phyloP scores from a whole-genome alignment of 2,113 vertebrate species.

The Connochaetes taurinus region DNA sequence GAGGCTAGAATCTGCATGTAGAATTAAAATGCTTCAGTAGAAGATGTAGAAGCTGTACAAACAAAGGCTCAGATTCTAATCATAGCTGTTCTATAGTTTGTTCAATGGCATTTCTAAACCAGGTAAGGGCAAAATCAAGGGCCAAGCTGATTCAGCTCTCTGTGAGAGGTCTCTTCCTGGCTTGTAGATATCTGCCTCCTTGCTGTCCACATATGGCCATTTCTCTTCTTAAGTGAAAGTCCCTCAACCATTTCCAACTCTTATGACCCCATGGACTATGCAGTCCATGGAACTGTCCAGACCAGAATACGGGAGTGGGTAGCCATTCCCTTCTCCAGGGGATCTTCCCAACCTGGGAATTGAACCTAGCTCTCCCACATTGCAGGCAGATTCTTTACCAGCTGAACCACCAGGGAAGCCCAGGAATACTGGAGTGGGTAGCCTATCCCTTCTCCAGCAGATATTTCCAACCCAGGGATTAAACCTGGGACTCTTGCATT shows the following conservation, averaged over 20 bases:
- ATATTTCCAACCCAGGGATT: not conserved
- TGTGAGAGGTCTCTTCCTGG: not conserved
- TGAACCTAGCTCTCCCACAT: fast-evolving
- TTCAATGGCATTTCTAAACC: not conserved
- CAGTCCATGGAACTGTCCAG: not conserved
- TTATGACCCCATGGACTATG: not conserved
- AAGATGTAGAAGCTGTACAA: not conserved
- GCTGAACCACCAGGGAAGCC: not conserved
- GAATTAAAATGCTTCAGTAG: not conserved
- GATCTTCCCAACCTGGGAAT: not conserved
- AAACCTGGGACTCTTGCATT: not conserved
- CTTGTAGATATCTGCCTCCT: not conserved
- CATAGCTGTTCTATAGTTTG: not conserved
- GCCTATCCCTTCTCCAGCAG: not conserved
- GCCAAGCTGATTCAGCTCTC: not conserved
- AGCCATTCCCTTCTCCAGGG: not conserved
- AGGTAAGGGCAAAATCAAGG: not conserved
- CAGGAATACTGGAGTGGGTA: not conserved
- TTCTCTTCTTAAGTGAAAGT: not conserved
- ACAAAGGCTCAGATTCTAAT: not conserved
- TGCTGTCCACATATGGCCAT: not conserved
- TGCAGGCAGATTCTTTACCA: not conserved
- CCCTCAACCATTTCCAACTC: not conserved
- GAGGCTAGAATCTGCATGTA: too few relatives aligned
- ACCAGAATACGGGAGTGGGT: not conserved